A percentile compares a stretch with the other conserved stretches of the same genome.
These are phyloP conservation scores for Frankliniella fusca DNA, from an alignment of 2,888 invertebrate genomes.

Conservation along the genomic window DNA sequence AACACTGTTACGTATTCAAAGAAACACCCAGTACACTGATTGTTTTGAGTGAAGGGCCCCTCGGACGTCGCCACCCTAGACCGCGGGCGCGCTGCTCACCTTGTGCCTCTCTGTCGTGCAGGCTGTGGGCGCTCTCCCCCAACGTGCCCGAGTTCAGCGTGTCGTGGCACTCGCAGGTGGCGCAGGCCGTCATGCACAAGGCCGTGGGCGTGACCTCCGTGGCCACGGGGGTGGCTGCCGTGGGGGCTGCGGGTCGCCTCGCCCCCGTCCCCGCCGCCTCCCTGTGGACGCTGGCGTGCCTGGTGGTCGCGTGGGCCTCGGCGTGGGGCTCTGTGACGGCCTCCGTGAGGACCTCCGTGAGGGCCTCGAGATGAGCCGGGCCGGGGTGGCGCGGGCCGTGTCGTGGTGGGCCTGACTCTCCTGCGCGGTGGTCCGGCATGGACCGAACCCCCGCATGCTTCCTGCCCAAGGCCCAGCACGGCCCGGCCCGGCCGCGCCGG, in stretches of 20 bases:
- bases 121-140: conserved; percentile 20
- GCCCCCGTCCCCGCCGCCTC: background rate
- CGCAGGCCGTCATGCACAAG: conserved; percentile 22
- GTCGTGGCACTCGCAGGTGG: conserved; percentile 19
- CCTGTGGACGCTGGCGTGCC: background rate
- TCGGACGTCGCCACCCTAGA: too few species aligned
- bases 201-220: background rate
- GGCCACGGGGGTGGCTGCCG: background rate
- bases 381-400: background rate
- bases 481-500: too few species aligned
- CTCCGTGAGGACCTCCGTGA: background rate
- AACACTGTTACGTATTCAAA: too few species aligned
- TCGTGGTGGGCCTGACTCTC: background rate
- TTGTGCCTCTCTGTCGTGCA: background rate
- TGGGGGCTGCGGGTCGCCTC: background rate
- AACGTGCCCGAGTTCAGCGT: conserved; percentile 20
- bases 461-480: too few species aligned
- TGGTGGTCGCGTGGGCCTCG: background rate
- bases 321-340: background rate
- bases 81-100: background rate
- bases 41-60: too few species aligned
- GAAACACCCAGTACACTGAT: too few species aligned
- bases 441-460: too few species aligned
- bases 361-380: background rate
- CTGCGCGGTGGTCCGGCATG: background rate